Evolutionary conservation across 2,797 vertebrate genomes (phyloP).

Genomic region (Scyliorhinus canicula): DNA sequence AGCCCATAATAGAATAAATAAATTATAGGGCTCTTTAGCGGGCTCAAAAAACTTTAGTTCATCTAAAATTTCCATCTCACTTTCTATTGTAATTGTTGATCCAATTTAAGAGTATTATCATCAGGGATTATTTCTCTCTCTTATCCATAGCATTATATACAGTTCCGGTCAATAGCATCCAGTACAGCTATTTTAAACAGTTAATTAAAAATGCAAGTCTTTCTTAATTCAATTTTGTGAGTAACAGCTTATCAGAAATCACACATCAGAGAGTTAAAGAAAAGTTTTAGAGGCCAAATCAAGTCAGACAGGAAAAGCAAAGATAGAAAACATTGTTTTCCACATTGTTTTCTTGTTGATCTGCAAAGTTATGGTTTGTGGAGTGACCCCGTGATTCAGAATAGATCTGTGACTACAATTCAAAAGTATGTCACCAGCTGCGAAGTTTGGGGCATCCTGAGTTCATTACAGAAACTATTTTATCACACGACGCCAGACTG

Average conservation of each 20-base stretch:
- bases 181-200: background rate
- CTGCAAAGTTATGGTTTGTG: slow-evolving; percentile 1
- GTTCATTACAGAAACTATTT: background rate
- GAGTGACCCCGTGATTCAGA: background rate
- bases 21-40: background rate
- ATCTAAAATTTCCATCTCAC: background rate
- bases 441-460: background rate
- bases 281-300: background rate
- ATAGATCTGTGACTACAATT: background rate
- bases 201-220: background rate
- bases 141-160: background rate
- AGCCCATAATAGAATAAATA: too few relatives aligned
- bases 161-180: background rate
- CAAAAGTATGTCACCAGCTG: background rate
- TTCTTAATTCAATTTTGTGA: background rate
- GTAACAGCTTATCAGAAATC: background rate
- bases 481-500: slow-evolving; percentile 37
- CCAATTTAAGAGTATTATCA: background rate
- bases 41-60: background rate
- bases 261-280: background rate
- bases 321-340: slow-evolving; percentile 35
- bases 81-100: background rate
- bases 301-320: background rate
- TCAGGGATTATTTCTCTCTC: background rate
- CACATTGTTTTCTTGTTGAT: slow-evolving; percentile 44